These are phyloP conservation scores for Carterocephalus palaemon DNA, from an alignment of 2,888 invertebrate species.

Conservation along the genomic window DNA sequence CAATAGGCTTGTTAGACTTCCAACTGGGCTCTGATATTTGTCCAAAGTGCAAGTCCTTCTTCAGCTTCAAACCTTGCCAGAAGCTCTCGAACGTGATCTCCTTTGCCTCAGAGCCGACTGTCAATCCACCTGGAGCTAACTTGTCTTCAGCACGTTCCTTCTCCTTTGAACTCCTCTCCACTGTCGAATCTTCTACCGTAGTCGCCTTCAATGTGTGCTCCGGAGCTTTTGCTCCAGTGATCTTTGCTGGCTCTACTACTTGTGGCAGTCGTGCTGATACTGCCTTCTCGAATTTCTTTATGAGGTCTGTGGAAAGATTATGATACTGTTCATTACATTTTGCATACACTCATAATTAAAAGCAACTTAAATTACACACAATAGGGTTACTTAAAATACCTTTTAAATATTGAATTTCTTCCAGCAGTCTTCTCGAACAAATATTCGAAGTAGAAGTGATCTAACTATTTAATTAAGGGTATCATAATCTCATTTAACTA, in stretches of 20 bases:
- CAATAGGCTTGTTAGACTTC: constrained; percentile 58
- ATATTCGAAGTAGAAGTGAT: too few relatives aligned
- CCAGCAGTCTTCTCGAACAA: too few relatives aligned
- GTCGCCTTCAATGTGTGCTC: constrained; percentile 37
- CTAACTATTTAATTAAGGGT: too few relatives aligned
- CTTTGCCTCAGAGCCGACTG: constrained; percentile 51
- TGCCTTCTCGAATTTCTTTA: constrained; percentile 57
- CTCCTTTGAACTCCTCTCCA: constrained; percentile 27
- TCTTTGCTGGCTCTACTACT: constrained; percentile 29
- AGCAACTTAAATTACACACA: too few relatives aligned
- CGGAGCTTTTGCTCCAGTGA: constrained; percentile 34
- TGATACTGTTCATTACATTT: too few relatives aligned
- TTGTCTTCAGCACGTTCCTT: constrained; percentile 37
- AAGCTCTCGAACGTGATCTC: constrained; percentile 62
- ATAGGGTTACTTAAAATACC: too few relatives aligned
- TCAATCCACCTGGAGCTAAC: constrained; percentile 38
- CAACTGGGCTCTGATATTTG: constrained; percentile 63
- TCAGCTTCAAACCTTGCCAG: constrained; percentile 61
- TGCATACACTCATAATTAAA: too few relatives aligned
- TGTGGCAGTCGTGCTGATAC: constrained; percentile 43
- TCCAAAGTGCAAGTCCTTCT: constrained; percentile 63
- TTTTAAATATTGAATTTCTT: too few relatives aligned
- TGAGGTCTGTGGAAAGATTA: constrained; percentile 47
- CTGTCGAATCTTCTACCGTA: constrained; percentile 37
- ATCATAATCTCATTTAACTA: too few relatives aligned